Evolutionary conservation across 2,888 invertebrate genomes (phyloP).

Genomic region (Apoda limacodes): DNA sequence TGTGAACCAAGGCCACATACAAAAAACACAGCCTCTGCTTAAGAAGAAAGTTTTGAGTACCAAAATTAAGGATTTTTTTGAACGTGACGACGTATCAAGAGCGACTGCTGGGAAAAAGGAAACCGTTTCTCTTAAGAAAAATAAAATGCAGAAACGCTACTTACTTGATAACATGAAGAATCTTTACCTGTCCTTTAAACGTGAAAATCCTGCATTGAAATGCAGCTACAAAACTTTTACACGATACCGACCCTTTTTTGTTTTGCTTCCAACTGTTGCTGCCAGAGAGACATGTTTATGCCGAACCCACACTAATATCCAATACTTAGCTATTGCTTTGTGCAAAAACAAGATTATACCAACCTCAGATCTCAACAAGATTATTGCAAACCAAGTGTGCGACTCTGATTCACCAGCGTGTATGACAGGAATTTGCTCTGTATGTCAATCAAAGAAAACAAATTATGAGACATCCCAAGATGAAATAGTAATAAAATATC

Average conservation of each 20-base stretch:
- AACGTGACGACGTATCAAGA: too few relatives aligned
- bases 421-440: too few relatives aligned
- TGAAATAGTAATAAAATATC: conserved; percentile 4
- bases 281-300: conserved; percentile 3
- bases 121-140: too few relatives aligned
- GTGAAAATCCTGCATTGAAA: too few relatives aligned
- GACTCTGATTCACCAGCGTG: too few relatives aligned
- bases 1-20: conserved; percentile 2
- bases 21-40: too few relatives aligned
- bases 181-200: conserved; percentile 4
- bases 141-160: conserved; percentile 4
- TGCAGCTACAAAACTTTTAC: conserved; percentile 3
- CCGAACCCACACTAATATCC: too few relatives aligned
- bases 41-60: too few relatives aligned
- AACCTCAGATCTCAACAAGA: conserved; percentile 3
- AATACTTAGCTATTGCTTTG: conserved; percentile 1
- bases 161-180: conserved; percentile 4
- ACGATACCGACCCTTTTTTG: conserved; percentile 1
- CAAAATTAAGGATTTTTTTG: too few relatives aligned
- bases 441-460: too few relatives aligned
- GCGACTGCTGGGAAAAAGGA: too few relatives aligned
- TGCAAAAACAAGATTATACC: conserved; percentile 3
- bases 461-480: background rate
- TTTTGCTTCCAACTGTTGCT: background rate
- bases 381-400: background rate